A percentile compares a stretch with the other conserved stretches of the same genome.
Conservation (phyloP, 2,113 vertebrate species). For the western clawed frog (Xenopus tropicalis) region UCB_Xtro_10.0 CM004452.2:43757501-43758000, state of each 20-base stretch:
- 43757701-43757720: constrained; percentile 69
- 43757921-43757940: no score
- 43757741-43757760: constrained; percentile 46
- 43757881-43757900: no score
- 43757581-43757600: no score
- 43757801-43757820: neutral
- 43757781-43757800: neutral
- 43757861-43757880: neutral
- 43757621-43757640: constrained; percentile 30
- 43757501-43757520: neutral
- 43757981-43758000: no score
- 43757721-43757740: constrained; percentile 39
- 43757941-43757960: no score
- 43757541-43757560: neutral
- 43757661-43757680: constrained; percentile 19
- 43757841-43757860: no score
- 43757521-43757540: neutral
- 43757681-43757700: constrained; percentile 51
- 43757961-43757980: no score
- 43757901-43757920: no score
- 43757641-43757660: constrained; percentile 27
- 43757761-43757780: constrained; percentile 38
- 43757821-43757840: neutral
- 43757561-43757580: neutral
- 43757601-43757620: constrained; percentile 5